These are phyloP conservation scores for Nixonia krombeini DNA, from an alignment of 1,140 invertebrate species.

Conservation along the genomic window DNA sequence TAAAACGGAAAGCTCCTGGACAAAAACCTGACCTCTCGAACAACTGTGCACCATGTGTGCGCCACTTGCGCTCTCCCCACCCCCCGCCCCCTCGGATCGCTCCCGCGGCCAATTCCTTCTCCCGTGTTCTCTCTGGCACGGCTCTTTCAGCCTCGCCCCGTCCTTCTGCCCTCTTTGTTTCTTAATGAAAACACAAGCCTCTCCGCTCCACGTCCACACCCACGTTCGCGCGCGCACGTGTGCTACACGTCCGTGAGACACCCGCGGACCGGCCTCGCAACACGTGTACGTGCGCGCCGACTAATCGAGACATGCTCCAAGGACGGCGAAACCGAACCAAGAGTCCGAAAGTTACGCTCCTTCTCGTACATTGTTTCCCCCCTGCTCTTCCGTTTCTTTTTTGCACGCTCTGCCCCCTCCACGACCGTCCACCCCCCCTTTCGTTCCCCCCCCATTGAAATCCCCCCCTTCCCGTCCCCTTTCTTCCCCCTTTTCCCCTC, in stretches of 20 bases:
- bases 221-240: conserved; percentile 30
- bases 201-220: conserved; percentile 32
- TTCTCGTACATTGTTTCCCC: background rate
- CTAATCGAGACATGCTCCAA: conserved; percentile 36
- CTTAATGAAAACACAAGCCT: conserved; percentile 47
- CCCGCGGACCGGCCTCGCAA: conserved; percentile 32
- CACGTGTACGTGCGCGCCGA: conserved; percentile 30
- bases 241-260: conserved; percentile 21
- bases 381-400: no score
- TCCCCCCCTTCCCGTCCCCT: no score
- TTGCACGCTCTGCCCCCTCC: no score
- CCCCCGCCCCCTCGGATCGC: conserved; percentile 32
- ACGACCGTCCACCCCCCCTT: no score
- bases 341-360: conserved; percentile 20
- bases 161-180: conserved; percentile 42
- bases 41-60: conserved; percentile 71
- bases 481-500: no score
- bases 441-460: no score
- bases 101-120: conserved; percentile 13
- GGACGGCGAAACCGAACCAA: conserved; percentile 24
- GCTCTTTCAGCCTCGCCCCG: conserved; percentile 37
- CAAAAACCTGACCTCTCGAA: conserved; percentile 72
- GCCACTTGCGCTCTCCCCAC: conserved; percentile 64
- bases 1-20: conserved; percentile 62
- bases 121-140: conserved; percentile 39